phyloP scores from a whole-genome alignment of 2,797 vertebrate species.

The Pseudopleuronectes americanus region DNA sequence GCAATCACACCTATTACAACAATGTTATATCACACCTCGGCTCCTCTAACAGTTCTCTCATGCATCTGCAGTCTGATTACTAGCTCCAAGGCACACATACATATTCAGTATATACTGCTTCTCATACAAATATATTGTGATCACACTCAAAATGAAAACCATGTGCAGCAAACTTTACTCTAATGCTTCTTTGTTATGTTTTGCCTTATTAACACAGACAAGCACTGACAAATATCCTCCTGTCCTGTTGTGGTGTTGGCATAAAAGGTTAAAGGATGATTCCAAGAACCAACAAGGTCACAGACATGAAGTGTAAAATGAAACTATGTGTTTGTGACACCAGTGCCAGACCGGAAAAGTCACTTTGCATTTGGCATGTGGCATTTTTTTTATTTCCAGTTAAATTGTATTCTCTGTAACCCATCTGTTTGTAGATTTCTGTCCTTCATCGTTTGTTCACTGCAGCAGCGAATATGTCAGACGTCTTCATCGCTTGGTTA shows the following conservation, averaged over 20 bases:
- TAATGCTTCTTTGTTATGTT: neutral
- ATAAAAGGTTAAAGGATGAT: conserved; percentile 32
- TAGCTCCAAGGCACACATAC: conserved; percentile 53
- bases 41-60: conserved; percentile 11
- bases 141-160: conserved; percentile 6
- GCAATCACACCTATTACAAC: no score
- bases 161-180: neutral
- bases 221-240: conserved; percentile 1
- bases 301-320: conserved; percentile 11
- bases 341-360: neutral
- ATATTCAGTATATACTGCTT: conserved; percentile 1
- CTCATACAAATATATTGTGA: neutral
- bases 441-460: conserved; percentile 4
- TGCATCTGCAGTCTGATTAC: conserved; percentile 22
- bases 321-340: conserved; percentile 12
- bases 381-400: neutral
- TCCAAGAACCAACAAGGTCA: conserved; percentile 22
- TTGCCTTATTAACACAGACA: neutral
- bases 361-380: conserved; percentile 4
- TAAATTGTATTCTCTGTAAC: neutral
- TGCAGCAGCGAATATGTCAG: conserved; percentile 7
- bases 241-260: conserved; percentile 7
- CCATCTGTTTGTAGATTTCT: conserved; percentile 12
- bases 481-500: conserved; percentile 6
- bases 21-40: conserved; percentile 7